Evolutionary conservation across 2,797 vertebrate species (phyloP).

Genomic region (Morelia viridis): DNA sequence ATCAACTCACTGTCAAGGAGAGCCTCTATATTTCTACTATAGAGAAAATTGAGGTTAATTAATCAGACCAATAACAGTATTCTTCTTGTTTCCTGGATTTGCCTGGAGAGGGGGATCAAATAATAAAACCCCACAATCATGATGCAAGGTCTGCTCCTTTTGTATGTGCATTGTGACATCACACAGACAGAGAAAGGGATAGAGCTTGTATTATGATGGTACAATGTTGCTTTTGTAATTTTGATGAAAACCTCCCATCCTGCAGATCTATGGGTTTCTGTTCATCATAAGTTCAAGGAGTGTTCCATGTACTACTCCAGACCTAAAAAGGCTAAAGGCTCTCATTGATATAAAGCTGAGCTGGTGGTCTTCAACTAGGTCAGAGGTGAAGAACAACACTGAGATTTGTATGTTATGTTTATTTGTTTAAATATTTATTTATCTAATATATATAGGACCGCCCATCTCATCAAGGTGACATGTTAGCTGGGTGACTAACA

Average conservation of each 20-base stretch:
- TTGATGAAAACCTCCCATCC: too few species aligned
- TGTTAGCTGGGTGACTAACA: too few species aligned
- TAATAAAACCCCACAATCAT: neutral
- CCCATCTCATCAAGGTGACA: too few species aligned
- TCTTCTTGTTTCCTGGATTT: neutral
- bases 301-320: neutral
- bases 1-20: neutral
- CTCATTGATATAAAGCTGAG: neutral
- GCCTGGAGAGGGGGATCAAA: neutral
- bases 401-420: neutral
- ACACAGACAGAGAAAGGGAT: neutral
- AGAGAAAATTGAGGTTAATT: neutral
- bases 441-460: too few species aligned
- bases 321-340: neutral
- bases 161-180: neutral
- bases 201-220: neutral
- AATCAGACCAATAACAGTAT: neutral
- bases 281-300: neutral
- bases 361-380: neutral
- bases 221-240: neutral
- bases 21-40: neutral
- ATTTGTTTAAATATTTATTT: too few species aligned
- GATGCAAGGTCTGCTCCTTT: neutral
- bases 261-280: neutral
- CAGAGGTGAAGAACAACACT: neutral